Base-by-base conservation (phyloP, 2,888 invertebrate species). In the Liopterus haemorrhoidalis region DNA sequence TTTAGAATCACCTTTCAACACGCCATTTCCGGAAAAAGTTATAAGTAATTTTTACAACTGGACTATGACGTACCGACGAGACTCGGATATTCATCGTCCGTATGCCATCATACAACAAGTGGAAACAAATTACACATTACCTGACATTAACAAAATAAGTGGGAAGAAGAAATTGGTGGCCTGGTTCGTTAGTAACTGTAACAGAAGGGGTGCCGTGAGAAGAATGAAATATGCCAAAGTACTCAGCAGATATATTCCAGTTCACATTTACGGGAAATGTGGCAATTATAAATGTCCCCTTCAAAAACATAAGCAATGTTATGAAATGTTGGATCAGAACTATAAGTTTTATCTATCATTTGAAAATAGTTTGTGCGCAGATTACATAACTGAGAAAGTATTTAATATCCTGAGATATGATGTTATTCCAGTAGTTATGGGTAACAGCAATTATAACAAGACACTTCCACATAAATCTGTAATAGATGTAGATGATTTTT, bases 331-430 rank as follows among this genome's bases (percentile, higher is more conserved):
- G 15, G 72, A 70, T 53, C 68, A 68, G 32, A 68, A 75, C 41
- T 85, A 85, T 61, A 82, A 77, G 59, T 85, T 85, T 60, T 84
- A 84, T 56, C 63, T 85, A 30, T 74, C 76, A 1, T 77, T 85
- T 57, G 85, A 85, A 63, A 84, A 85, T 62, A 81, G 82, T 8
- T 68, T 82, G 48, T 78, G 82, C 53, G 60, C 70, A 41, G 79
- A 80, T 59, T 80, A 80, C 60, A 75, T 79, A 36, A 78, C 79
- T 2, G 79, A 80, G 59, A 72, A 76, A 55, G 74, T 84, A 51
- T 74, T 77, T 59, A 66, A 70, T 52, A 69, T 68, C 1, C 68
- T 71, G 52, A 70, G 76, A 44, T 74, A 77, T 63, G 71, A 78
- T 58, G 71, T 79, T 6, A 68, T 82, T 3, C 82, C 82, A 0